Percentiles rank a stretch among this genome's conserved stretches.
phyloP scores from a whole-genome alignment of 2,797 vertebrate species.

The Sebastes iracundus region DNA sequence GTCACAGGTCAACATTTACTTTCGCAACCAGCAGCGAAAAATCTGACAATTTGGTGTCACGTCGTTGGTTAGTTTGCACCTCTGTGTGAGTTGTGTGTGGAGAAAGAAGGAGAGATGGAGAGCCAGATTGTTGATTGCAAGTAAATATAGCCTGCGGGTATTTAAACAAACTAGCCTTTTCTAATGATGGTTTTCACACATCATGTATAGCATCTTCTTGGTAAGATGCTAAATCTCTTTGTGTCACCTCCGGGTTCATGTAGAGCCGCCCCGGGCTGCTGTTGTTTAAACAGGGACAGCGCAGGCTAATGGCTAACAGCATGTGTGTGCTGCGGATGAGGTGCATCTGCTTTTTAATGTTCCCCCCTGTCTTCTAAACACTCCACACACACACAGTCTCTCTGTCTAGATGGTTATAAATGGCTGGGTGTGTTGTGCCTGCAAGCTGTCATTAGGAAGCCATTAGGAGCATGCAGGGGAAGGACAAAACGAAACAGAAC shows the following conservation, averaged over 20 bases:
- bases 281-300: conserved; percentile 52
- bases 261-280: conserved; percentile 45
- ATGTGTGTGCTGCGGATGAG: conserved; percentile 52
- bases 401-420: conserved; percentile 75
- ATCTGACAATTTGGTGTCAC: conserved; percentile 42
- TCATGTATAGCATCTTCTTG: conserved; percentile 48
- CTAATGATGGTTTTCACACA: conserved; percentile 61
- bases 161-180: conserved; percentile 52
- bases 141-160: conserved; percentile 43
- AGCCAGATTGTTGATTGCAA: conserved; percentile 34
- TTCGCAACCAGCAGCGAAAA: conserved; percentile 45
- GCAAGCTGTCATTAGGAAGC: conserved; percentile 82
- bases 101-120: conserved; percentile 1
- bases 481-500: conserved; percentile 64
- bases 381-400: conserved; percentile 37
- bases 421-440: conserved; percentile 76
- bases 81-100: conserved; percentile 25
- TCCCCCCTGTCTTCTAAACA: conserved; percentile 51
- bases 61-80: conserved; percentile 50
- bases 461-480: conserved; percentile 77
- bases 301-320: conserved; percentile 54
- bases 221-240: conserved; percentile 53
- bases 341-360: conserved; percentile 72
- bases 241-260: conserved; percentile 63
- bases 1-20: conserved; percentile 27